These are phyloP conservation scores for Salvelinus alpinus DNA, from an alignment of 2,113 vertebrate species.

Conservation along the genomic window DNA sequence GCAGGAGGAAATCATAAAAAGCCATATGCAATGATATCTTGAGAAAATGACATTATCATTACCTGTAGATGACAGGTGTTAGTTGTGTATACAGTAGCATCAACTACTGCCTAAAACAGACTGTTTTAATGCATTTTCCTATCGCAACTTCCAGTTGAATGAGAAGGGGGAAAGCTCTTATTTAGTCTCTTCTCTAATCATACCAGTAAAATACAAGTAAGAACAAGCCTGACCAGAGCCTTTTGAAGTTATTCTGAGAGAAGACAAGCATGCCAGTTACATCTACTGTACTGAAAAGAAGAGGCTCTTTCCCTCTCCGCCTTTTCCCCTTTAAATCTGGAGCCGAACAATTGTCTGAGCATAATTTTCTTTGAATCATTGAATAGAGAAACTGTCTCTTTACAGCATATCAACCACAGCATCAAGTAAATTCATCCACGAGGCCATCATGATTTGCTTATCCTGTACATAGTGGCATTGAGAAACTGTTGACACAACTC, in stretches of 20 bases:
- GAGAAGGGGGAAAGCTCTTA: conserved; percentile 6
- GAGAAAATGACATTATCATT: not conserved
- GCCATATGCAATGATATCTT: not conserved
- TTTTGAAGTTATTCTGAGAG: conserved; percentile 4
- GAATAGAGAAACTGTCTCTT: not conserved
- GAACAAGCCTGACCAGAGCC: conserved; percentile 23
- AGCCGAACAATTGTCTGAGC: not conserved
- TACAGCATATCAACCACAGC: not conserved
- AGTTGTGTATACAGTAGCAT: not conserved
- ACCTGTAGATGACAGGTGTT: not conserved
- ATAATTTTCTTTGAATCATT: not conserved
- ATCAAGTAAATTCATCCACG: not conserved
- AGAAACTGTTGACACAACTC: not conserved
- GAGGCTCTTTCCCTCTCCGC: not conserved
- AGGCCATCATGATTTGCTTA: not conserved
- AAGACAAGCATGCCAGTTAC: not conserved
- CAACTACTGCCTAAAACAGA: not conserved
- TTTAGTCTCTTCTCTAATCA: conserved; percentile 30
- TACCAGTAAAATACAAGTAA: conserved; percentile 31
- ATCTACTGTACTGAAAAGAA: not conserved
- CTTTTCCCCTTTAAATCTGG: not conserved
- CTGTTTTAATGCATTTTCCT: no score
- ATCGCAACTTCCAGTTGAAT: not conserved
- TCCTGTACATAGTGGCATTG: not conserved
- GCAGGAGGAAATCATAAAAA: not conserved